These are phyloP conservation scores for Cyclura pinguis DNA, from an alignment of 2,797 vertebrate species.

Conservation along the genomic window DNA sequence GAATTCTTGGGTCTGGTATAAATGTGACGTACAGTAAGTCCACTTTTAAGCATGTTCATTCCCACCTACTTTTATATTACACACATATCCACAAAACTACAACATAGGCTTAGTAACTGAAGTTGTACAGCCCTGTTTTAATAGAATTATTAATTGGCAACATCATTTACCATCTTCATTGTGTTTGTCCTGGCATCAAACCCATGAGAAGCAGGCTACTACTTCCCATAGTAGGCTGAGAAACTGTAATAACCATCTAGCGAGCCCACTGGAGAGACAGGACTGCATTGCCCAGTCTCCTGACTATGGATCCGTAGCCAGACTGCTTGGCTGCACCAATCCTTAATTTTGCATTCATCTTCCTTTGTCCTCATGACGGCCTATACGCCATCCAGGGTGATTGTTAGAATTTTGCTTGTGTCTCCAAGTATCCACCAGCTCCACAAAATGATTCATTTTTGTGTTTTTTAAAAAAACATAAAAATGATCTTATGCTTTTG, in stretches of 20 bases:
- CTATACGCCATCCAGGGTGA: neutral
- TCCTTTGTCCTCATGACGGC: neutral
- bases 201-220: neutral
- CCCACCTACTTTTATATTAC: too few relatives aligned
- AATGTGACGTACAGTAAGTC: too few relatives aligned
- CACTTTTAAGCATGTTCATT: too few relatives aligned
- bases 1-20: too few relatives aligned
- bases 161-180: too few relatives aligned
- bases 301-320: neutral
- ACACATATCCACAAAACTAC: too few relatives aligned
- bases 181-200: neutral
- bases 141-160: too few relatives aligned
- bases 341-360: neutral
- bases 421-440: neutral
- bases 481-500: too few relatives aligned
- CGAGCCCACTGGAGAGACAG: neutral
- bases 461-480: neutral
- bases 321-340: neutral
- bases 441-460: neutral
- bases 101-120: too few relatives aligned
- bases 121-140: too few relatives aligned
- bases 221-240: too few relatives aligned
- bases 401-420: neutral
- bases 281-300: too few relatives aligned
- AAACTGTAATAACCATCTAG: neutral